These are phyloP conservation scores for Psettodes erumei DNA, from an alignment of 2,113 vertebrate genomes.

Conservation along the genomic window DNA sequence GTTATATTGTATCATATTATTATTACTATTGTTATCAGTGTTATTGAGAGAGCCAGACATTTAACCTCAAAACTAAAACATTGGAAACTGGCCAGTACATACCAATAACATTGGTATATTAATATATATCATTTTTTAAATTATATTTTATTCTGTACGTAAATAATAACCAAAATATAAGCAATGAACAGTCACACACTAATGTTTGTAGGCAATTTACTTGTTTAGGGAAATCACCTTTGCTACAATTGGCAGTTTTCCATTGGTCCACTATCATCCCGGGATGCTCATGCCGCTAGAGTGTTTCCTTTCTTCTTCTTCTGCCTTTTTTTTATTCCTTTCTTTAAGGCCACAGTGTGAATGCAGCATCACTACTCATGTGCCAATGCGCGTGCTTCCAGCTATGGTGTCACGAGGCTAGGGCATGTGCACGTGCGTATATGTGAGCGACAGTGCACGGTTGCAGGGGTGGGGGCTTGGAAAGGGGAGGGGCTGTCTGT, in stretches of 20 bases:
- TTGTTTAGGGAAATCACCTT: constrained; percentile 25
- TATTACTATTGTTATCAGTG: not conserved
- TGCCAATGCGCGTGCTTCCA: constrained; percentile 47
- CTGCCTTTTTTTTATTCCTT: not conserved
- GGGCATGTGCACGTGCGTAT: constrained; percentile 19
- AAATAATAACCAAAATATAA: not conserved
- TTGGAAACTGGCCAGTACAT: not conserved
- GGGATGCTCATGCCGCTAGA: constrained; percentile 1
- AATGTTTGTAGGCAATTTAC: not conserved
- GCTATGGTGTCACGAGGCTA: constrained; percentile 56
- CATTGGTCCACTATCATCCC: constrained; percentile 13
- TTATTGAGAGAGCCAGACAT: not conserved
- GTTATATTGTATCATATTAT: too few relatives aligned
- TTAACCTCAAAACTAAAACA: not conserved
- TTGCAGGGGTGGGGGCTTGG: not conserved
- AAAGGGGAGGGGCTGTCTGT: constrained; percentile 18
- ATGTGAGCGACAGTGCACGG: constrained; percentile 12
- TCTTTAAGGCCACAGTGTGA: constrained; percentile 27
- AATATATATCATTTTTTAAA: too few relatives aligned
- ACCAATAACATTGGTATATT: too few relatives aligned
- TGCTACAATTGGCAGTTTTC: not conserved
- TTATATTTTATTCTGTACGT: not conserved
- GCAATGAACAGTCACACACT: not conserved
- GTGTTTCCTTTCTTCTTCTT: not conserved
- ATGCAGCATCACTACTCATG: constrained; percentile 52